Evolutionary conservation across 64 coral and sea anemone species (phyloP).

Genomic region (Montipora capricornis): DNA sequence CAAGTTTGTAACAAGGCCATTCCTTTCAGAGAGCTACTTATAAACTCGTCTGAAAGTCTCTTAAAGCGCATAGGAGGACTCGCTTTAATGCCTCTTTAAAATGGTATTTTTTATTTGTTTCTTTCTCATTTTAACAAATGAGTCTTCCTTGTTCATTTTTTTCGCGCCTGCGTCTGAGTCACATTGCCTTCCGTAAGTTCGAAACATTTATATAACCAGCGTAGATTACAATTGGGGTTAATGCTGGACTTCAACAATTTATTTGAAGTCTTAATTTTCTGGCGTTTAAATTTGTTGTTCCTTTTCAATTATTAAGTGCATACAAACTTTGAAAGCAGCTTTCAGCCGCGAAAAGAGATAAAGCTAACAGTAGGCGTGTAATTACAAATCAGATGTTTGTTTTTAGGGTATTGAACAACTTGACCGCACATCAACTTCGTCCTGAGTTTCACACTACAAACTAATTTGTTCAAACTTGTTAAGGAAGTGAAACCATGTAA

Average conservation of each 20-base stretch:
- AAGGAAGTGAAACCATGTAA: not conserved
- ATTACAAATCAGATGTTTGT: not conserved
- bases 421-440: not conserved
- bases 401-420: not conserved
- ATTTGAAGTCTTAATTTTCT: not conserved
- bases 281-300: not conserved
- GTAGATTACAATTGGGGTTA: not conserved
- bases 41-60: not conserved
- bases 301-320: slow-evolving; percentile 43
- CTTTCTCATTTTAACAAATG: not conserved
- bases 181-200: not conserved
- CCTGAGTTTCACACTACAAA: not conserved
- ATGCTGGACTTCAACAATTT: not conserved
- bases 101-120: no score
- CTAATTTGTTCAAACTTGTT: not conserved
- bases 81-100: not conserved
- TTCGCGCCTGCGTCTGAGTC: not conserved
- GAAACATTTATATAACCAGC: not conserved
- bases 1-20: slow-evolving; percentile 1
- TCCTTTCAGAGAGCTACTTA: not conserved
- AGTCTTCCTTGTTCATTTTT: not conserved
- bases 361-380: not conserved
- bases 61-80: not conserved
- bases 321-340: slow-evolving; percentile 33
- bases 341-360: not conserved